phyloP scores from a whole-genome alignment of 1,140 invertebrate genomes.

The Drosophila sulfurigaster region DNA sequence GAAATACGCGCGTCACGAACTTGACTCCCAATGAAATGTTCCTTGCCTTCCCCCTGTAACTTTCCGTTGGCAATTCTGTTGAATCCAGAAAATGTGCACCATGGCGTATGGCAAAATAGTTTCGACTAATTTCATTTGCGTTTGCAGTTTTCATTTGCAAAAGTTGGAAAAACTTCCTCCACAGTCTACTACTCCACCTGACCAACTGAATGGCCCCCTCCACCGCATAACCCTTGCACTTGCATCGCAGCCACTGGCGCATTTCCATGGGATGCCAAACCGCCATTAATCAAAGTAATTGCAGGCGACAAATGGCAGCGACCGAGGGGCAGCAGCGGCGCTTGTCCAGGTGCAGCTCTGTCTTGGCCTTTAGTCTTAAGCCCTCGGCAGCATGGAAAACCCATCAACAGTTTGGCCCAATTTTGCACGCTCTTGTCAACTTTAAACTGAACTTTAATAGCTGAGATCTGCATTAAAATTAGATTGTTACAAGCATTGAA shows the following conservation, averaged over 20 bases:
- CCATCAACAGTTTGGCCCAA: conserved; percentile 17
- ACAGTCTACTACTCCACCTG: neutral
- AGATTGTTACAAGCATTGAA: no score
- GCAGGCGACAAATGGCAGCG: conserved; percentile 52
- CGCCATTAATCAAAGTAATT: conserved; percentile 80
- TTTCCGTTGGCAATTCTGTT: neutral
- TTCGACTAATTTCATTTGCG: conserved; percentile 80
- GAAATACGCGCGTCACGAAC: conserved; percentile 80
- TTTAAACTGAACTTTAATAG: neutral
- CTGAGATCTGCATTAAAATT: no score
- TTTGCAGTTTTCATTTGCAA: conserved; percentile 70
- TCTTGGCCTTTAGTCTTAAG: conserved; percentile 27
- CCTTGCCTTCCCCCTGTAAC: neutral
- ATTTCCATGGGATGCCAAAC: conserved; percentile 59
- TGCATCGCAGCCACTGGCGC: conserved; percentile 31
- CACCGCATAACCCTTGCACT: neutral
- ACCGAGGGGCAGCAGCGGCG: conserved; percentile 3
- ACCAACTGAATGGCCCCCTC: neutral
- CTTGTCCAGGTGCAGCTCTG: conserved; percentile 29
- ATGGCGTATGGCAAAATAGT: conserved; percentile 63
- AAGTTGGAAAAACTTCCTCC: conserved; percentile 54
- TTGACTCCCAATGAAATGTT: conserved; percentile 49
- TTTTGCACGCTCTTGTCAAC: neutral
- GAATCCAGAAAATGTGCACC: conserved; percentile 20
- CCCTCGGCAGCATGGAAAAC: conserved; percentile 3